Conservation (phyloP, 2,797 vertebrate species). For the Selene dorsalis region DNA sequence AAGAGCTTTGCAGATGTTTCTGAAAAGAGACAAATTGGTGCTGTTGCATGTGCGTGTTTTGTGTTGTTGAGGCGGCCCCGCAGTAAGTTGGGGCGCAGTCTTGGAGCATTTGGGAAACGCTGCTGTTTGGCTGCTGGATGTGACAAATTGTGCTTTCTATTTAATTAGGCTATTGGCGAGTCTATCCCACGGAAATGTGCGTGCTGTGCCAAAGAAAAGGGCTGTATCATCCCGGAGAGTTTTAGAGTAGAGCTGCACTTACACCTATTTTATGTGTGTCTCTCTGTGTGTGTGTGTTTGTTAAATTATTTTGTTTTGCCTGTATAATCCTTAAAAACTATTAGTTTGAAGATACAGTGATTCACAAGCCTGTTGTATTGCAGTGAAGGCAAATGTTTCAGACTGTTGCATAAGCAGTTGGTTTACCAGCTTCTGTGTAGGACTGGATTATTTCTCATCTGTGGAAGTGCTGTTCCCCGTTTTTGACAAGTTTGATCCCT, state of each 20-base stretch:
- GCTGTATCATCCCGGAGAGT: slow-evolving; percentile 67
- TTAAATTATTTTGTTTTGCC: neutral
- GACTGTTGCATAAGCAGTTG: neutral
- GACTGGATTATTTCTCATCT: neutral
- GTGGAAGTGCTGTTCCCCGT: slow-evolving; percentile 3
- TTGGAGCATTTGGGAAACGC: slow-evolving; percentile 32
- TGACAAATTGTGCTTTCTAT: slow-evolving; percentile 81
- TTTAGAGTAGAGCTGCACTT: slow-evolving; percentile 51
- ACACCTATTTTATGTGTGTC: slow-evolving; percentile 20
- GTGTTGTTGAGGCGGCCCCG: slow-evolving; percentile 21
- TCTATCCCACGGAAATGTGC: slow-evolving; percentile 64
- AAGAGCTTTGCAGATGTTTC: slow-evolving; percentile 44
- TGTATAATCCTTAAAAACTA: slow-evolving; percentile 34
- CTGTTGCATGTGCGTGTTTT: slow-evolving; percentile 21
- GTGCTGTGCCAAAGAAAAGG: slow-evolving; percentile 67
- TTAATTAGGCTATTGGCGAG: slow-evolving; percentile 79
- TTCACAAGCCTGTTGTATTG: slow-evolving; percentile 22
- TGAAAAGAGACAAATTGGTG: neutral
- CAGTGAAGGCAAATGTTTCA: slow-evolving; percentile 30
- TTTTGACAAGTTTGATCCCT: slow-evolving; percentile 29
- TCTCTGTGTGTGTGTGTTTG: neutral
- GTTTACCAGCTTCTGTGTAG: neutral
- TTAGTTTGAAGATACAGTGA: slow-evolving; percentile 38
- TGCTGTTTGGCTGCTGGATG: slow-evolving; percentile 56
- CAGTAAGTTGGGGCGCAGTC: slow-evolving; percentile 61